phyloP scores from a whole-genome alignment of 2,797 vertebrate species.

The Rallus crepitans region DNA sequence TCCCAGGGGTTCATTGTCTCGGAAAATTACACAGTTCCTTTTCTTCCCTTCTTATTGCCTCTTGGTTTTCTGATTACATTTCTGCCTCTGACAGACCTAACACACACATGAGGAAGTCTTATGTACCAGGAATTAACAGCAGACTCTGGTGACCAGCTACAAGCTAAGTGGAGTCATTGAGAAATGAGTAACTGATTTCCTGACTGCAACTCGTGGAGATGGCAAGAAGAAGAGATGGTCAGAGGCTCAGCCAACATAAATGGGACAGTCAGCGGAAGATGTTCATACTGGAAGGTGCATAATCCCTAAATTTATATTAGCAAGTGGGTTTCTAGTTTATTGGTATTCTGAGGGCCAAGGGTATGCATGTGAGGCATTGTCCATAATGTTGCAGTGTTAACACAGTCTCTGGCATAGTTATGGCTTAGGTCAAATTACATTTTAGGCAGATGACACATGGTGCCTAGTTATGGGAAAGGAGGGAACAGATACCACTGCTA shows the following conservation, averaged over 20 bases:
- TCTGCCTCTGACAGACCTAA: background rate
- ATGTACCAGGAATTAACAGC: background rate
- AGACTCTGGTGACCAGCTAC: background rate
- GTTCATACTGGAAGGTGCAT: background rate
- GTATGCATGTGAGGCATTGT: background rate
- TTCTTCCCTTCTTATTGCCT: background rate
- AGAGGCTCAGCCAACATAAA: background rate
- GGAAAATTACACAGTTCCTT: background rate
- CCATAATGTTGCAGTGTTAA: rapidly evolving
- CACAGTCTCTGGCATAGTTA: background rate
- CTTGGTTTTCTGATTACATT: background rate
- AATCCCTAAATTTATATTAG: background rate
- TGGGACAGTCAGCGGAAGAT: background rate
- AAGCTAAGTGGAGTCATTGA: background rate
- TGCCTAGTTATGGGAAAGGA: background rate
- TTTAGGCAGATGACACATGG: background rate
- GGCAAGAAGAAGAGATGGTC: background rate
- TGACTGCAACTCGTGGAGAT: background rate
- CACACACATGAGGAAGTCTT: background rate
- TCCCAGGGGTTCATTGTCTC: background rate
- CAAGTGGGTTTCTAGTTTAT: background rate
- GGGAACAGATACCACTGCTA: background rate
- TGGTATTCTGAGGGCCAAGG: background rate
- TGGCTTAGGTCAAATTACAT: background rate
- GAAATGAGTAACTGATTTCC: background rate